Percentiles rank a stretch among this genome's conserved stretches.
Evolutionary conservation across 2,113 vertebrate species (phyloP).

Genomic region (Siniperca chuatsi): DNA sequence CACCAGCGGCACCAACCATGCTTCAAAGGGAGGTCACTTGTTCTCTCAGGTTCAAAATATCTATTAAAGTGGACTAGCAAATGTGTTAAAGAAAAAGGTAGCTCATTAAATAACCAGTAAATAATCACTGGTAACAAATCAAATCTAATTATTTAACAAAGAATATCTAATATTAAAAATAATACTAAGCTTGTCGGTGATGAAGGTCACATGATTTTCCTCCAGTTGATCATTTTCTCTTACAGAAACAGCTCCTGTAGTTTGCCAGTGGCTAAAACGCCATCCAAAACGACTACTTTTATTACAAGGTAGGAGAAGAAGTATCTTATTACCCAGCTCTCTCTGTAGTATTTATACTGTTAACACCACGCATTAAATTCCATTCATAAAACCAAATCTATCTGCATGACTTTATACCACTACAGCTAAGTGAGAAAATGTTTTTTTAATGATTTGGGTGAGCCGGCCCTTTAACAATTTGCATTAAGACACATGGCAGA

Average conservation of each 20-base stretch:
- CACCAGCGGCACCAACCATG: not conserved
- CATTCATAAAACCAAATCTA: not conserved
- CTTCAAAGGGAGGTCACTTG: conserved; percentile 4
- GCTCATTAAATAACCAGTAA: conserved; percentile 3
- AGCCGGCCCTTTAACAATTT: conserved; percentile 18
- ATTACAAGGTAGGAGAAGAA: not conserved
- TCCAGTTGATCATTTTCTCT: conserved; percentile 12
- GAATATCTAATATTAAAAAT: conserved; percentile 6
- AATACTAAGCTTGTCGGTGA: not conserved
- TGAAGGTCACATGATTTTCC: conserved; percentile 24
- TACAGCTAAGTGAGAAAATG: not conserved
- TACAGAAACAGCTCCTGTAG: conserved; percentile 18
- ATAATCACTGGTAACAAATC: not conserved
- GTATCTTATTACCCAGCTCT: conserved; percentile 19
- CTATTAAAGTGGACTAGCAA: not conserved
- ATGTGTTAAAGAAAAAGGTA: not conserved
- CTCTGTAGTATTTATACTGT: conserved; percentile 3
- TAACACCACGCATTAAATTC: not conserved
- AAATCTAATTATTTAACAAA: no score
- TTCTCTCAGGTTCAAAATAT: not conserved
- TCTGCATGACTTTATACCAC: not conserved
- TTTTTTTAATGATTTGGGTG: conserved; percentile 15
- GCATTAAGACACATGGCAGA: conserved; percentile 18
- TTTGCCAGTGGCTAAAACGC: conserved; percentile 8
- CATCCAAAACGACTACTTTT: conserved; percentile 14